Evolutionary conservation across 2,888 invertebrate species (phyloP).

Genomic region (Lordiphosa fenestrarum): DNA sequence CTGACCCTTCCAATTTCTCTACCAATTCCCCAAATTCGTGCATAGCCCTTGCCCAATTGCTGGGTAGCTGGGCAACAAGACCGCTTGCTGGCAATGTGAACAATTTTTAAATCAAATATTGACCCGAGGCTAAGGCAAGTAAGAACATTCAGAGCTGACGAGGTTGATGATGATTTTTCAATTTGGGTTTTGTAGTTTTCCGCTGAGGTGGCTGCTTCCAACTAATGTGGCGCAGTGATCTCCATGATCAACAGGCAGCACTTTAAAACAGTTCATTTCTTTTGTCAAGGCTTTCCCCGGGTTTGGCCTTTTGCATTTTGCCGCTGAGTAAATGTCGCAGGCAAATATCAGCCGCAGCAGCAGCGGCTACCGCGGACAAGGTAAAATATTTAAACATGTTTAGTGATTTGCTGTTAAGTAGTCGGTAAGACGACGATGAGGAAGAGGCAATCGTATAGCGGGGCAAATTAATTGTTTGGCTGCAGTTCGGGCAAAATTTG

Average conservation of each 20-base stretch:
- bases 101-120: constrained; percentile 78
- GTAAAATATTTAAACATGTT: constrained; percentile 73
- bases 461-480: constrained; percentile 51
- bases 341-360: constrained; percentile 41
- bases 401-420: constrained; percentile 77
- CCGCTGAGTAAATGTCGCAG: constrained; percentile 62
- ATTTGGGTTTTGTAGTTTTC: constrained; percentile 75
- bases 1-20: too few relatives aligned
- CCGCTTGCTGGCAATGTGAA: constrained; percentile 72
- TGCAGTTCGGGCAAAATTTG: constrained; percentile 17
- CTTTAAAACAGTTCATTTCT: constrained; percentile 76
- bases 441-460: neutral
- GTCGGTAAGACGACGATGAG: constrained; percentile 56
- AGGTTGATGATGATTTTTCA: constrained; percentile 71
- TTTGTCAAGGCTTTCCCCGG: constrained; percentile 63
- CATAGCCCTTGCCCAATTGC: neutral
- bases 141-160: constrained; percentile 46
- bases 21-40: neutral
- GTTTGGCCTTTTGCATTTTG: constrained; percentile 51
- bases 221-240: constrained; percentile 28
- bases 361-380: constrained; percentile 53
- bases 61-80: constrained; percentile 32
- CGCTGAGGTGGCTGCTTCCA: constrained; percentile 40
- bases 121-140: constrained; percentile 47
- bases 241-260: constrained; percentile 45